Evolutionary conservation across 2,797 vertebrate species (phyloP).

Genomic region (Fratercula arctica): DNA sequence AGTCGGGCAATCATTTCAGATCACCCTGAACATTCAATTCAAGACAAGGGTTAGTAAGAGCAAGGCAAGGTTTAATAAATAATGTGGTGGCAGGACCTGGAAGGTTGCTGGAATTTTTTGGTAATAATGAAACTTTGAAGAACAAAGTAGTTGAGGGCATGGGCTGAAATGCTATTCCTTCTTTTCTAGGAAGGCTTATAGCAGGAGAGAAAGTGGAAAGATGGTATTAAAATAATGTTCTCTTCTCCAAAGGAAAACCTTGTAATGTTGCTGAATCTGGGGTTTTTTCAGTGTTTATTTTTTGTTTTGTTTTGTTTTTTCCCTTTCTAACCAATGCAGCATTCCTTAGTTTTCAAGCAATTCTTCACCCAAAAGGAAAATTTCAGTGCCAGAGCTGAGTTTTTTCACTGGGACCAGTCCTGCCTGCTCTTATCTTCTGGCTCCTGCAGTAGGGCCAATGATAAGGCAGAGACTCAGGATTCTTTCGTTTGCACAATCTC

Average conservation of each 20-base stretch:
- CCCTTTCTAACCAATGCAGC: background rate
- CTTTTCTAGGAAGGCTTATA: background rate
- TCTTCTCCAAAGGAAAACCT: background rate
- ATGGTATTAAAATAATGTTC: background rate
- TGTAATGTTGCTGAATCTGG: background rate
- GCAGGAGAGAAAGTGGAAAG: background rate
- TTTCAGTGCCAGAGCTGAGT: background rate
- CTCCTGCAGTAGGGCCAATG: background rate
- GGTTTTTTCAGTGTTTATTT: background rate
- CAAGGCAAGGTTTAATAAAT: background rate
- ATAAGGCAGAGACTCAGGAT: background rate
- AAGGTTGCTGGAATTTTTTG: background rate
- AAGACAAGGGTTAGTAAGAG: background rate
- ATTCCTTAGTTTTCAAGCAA: background rate
- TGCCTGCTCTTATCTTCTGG: background rate
- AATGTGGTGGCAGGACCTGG: background rate
- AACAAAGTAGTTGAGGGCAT: background rate
- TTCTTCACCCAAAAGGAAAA: background rate
- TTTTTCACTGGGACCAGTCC: background rate
- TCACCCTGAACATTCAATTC: background rate
- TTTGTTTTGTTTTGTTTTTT: too few species aligned
- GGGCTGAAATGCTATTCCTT: background rate
- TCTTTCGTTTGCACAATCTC: constrained; percentile 15
- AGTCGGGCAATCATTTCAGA: background rate
- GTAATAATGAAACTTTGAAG: background rate